Conservation (phyloP, 2,888 invertebrate species). For the Dicyrtoma fusca region DNA sequence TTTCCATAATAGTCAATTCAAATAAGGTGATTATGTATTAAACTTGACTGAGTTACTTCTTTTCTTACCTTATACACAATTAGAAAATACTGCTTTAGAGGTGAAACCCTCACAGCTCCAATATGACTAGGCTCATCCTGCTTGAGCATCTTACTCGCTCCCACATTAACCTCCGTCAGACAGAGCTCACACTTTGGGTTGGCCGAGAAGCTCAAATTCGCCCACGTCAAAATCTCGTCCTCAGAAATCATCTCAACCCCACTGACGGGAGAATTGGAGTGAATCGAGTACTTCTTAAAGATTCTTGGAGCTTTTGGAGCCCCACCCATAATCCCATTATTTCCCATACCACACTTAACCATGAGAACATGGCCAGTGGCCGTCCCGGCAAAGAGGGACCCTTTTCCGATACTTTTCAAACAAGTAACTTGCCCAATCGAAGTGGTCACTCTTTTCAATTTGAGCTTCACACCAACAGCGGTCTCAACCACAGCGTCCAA, state of each 20-base stretch:
- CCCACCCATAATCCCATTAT: conserved; percentile 15
- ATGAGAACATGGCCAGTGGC: conserved; percentile 48
- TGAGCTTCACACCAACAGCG: conserved; percentile 41
- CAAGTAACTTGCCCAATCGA: conserved; percentile 48
- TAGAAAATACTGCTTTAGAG: conserved; percentile 48
- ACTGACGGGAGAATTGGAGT: conserved; percentile 50
- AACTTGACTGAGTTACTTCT: too few species aligned
- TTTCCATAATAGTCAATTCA: too few species aligned
- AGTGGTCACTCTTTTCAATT: conserved; percentile 49
- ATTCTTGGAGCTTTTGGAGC: conserved; percentile 30
- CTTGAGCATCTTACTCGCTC: conserved; percentile 47
- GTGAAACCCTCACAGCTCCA: conserved; percentile 47
- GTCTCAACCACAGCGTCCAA: neutral
- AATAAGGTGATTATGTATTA: too few species aligned
- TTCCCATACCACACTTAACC: conserved; percentile 35
- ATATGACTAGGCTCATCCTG: conserved; percentile 55
- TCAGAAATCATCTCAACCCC: conserved; percentile 53
- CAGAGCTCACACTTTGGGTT: conserved; percentile 55
- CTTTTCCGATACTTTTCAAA: conserved; percentile 42
- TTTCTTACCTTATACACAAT: conserved; percentile 50
- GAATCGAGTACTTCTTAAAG: conserved; percentile 29
- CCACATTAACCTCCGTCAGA: conserved; percentile 47
- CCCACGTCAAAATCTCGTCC: conserved; percentile 46
- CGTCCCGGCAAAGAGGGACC: conserved; percentile 49
- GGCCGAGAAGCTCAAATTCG: conserved; percentile 53